These are phyloP conservation scores for Tenthredo amoena DNA, from an alignment of 2,888 invertebrate species.

Conservation along the genomic window DNA sequence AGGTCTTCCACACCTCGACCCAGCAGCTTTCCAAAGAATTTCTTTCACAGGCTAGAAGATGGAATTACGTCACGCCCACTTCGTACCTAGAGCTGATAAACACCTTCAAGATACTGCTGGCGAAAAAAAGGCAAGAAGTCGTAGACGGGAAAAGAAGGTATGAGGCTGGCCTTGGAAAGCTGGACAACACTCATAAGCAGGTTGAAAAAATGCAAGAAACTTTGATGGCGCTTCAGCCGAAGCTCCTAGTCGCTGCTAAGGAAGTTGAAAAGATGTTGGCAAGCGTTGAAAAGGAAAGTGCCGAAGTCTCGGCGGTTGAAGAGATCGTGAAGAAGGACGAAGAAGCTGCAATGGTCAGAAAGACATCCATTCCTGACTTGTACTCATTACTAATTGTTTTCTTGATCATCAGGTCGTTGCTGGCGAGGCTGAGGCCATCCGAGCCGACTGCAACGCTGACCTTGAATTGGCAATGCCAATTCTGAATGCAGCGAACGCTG, in stretches of 20 bases:
- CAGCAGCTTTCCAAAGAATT: conserved; percentile 86
- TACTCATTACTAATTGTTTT: conserved; percentile 4
- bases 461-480: conserved; percentile 96
- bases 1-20: conserved; percentile 93
- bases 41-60: conserved; percentile 83
- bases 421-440: conserved; percentile 88
- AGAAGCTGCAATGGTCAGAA: conserved; percentile 83
- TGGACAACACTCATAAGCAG: conserved; percentile 90
- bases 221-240: conserved; percentile 91
- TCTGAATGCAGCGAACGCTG: conserved; percentile 91
- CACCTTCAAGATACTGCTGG: conserved; percentile 91
- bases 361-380: not conserved
- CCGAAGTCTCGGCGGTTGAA: conserved; percentile 90
- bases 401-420: conserved; percentile 68
- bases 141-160: conserved; percentile 87
- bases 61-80: conserved; percentile 96
- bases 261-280: conserved; percentile 93
- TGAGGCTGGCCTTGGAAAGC: conserved; percentile 91
- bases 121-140: conserved; percentile 86
- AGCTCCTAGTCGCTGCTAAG: conserved; percentile 91
- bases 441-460: conserved; percentile 95
- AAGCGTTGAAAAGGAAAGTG: conserved; percentile 92
- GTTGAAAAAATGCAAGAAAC: conserved; percentile 91
- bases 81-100: conserved; percentile 95
- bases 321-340: conserved; percentile 90